A percentile compares a stretch with the other conserved stretches of the same genome.
Evolutionary conservation across 2,113 vertebrate species (phyloP).

Genomic region (Amblyopsis rosae): DNA sequence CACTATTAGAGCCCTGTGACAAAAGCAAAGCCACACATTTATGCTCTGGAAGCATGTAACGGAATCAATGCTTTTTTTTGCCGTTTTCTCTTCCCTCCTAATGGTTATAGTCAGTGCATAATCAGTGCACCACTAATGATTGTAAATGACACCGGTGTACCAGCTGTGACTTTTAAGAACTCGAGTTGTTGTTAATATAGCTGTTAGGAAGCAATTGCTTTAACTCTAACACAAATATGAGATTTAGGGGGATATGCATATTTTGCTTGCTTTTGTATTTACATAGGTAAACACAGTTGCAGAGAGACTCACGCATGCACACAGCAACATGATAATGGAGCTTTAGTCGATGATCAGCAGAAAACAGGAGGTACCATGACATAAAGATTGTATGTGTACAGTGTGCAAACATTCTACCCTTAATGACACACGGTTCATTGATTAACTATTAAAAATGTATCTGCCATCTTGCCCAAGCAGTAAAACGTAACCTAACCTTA

Average conservation of each 20-base stretch:
- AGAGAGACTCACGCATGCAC: constrained; percentile 10
- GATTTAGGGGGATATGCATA: background rate
- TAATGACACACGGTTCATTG: no score
- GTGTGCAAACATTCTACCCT: no score
- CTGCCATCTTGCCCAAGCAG: no score
- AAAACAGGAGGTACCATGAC: no score
- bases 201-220: constrained; percentile 57
- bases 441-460: no score
- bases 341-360: no score
- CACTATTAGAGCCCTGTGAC: constrained; percentile 20
- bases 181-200: constrained; percentile 52
- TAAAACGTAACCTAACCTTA: no score
- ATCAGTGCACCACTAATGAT: constrained; percentile 56
- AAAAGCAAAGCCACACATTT: constrained; percentile 15
- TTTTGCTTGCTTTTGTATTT: background rate
- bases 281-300: constrained; percentile 8
- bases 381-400: no score
- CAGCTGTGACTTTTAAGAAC: constrained; percentile 50
- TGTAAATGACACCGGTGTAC: constrained; percentile 54
- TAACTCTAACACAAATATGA: constrained; percentile 8
- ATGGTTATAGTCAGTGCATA: constrained; percentile 40
- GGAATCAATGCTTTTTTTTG: constrained; percentile 4
- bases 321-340: background rate
- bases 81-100: background rate
- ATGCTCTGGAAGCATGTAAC: constrained; percentile 8